Evolutionary conservation across 2,797 vertebrate species (phyloP).

Genomic region (Masticophis lateralis): DNA sequence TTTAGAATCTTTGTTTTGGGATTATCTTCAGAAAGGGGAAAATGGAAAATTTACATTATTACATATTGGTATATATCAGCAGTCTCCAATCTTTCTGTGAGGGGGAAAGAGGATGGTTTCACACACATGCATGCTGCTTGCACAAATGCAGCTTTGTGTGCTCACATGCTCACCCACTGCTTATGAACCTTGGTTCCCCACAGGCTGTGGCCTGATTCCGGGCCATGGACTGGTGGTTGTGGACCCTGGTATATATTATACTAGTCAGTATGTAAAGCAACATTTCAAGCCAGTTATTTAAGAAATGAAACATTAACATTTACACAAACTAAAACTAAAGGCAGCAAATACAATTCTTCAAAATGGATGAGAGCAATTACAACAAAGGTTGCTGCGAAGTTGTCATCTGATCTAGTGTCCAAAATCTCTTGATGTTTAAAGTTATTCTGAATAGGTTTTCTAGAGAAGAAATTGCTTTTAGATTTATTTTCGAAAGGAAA

Average conservation of each 20-base stretch:
- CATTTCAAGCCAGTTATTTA: neutral
- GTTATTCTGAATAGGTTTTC: neutral
- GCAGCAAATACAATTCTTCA: neutral
- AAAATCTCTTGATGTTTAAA: neutral
- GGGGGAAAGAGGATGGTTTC: neutral
- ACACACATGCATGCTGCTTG: neutral
- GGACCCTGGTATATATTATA: neutral
- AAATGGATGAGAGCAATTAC: neutral
- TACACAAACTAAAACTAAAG: slow-evolving; percentile 7
- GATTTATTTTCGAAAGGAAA: neutral
- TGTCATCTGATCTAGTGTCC: neutral
- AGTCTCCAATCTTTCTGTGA: neutral
- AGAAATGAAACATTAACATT: neutral
- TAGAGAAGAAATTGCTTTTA: neutral
- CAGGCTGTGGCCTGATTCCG: neutral
- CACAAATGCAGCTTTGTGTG: neutral
- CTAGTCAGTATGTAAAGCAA: neutral
- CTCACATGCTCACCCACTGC: neutral
- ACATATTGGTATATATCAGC: neutral
- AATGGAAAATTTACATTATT: neutral
- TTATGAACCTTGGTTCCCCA: neutral
- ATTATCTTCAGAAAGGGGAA: slow-evolving; percentile 9
- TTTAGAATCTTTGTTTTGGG: slow-evolving; percentile 46
- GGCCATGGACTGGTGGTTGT: neutral
- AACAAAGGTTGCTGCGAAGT: neutral